Conservation (phyloP, 2,113 vertebrate genomes). For the Camelus dromedarius region DNA sequence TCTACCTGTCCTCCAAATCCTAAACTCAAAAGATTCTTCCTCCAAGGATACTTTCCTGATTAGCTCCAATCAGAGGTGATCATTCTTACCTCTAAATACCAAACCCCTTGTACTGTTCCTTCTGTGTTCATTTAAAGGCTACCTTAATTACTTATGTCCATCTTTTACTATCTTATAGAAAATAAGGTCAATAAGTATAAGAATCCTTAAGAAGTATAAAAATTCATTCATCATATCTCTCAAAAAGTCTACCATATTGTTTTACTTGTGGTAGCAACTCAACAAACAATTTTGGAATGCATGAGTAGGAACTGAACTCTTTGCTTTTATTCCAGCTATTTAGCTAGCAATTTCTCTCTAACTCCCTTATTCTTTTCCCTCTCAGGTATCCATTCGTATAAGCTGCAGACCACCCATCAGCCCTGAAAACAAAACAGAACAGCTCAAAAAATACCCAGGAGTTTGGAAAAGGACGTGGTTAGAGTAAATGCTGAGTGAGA, state of each 20-base stretch:
- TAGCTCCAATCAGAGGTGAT: neutral
- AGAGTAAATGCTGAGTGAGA: slow-evolving; percentile 46
- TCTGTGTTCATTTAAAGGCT: neutral
- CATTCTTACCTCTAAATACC: neutral
- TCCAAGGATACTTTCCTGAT: neutral
- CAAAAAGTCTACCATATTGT: neutral
- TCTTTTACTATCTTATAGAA: slow-evolving; percentile 20
- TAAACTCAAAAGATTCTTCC: neutral
- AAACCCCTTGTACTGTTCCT: neutral
- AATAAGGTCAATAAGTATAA: neutral
- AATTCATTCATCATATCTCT: neutral
- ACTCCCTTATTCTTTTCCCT: neutral
- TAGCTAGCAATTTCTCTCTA: slow-evolving; percentile 15
- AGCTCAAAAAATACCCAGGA: slow-evolving; percentile 25
- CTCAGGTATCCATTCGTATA: neutral
- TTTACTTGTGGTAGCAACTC: neutral
- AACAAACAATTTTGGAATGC: neutral
- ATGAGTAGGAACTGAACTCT: neutral
- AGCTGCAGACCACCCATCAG: neutral
- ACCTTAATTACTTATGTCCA: neutral
- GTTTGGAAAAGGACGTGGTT: slow-evolving; percentile 40
- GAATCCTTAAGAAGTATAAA: neutral
- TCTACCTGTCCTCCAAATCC: neutral
- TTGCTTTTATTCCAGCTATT: neutral
- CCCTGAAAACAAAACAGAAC: slow-evolving; percentile 30